phyloP scores from a whole-genome alignment of 2,113 vertebrate genomes.

The Neoarius graeffei region DNA sequence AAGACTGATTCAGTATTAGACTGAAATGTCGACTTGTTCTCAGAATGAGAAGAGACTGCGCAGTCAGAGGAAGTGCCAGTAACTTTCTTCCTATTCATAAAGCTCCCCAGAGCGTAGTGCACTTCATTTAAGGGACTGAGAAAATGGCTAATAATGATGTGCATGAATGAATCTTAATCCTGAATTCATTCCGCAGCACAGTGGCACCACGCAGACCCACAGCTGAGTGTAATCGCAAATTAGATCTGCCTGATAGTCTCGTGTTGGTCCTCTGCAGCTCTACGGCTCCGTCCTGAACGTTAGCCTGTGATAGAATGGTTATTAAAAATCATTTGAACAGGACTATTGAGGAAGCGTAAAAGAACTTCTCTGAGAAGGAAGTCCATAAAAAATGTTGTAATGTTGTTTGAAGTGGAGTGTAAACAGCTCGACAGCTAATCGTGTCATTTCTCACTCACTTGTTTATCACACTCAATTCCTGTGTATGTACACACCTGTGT shows the following conservation, averaged over 20 bases:
- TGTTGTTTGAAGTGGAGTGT: not conserved
- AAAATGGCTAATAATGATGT: slow-evolving; percentile 27
- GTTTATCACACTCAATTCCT: not conserved
- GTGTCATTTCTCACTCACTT: not conserved
- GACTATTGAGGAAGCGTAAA: not conserved
- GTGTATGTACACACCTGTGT: not conserved
- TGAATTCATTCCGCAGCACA: slow-evolving; percentile 2
- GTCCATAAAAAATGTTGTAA: not conserved
- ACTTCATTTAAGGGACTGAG: slow-evolving; percentile 10
- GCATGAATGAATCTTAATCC: slow-evolving; percentile 30
- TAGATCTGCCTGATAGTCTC: slow-evolving; percentile 19
- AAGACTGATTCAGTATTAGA: not conserved
- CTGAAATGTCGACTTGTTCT: not conserved
- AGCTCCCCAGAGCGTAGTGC: slow-evolving; percentile 18
- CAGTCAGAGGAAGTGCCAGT: not conserved
- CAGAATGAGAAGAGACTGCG: not conserved
- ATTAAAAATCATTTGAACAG: not conserved
- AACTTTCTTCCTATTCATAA: slow-evolving; percentile 4
- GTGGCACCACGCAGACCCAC: not conserved
- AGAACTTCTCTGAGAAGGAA: not conserved
- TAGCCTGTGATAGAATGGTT: not conserved
- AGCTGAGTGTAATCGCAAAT: slow-evolving; percentile 32
- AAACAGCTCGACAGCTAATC: not conserved
- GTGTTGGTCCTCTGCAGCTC: not conserved
- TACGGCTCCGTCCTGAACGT: not conserved